phyloP scores from a whole-genome alignment of 2,113 vertebrate genomes.

The Caretta caretta region DNA sequence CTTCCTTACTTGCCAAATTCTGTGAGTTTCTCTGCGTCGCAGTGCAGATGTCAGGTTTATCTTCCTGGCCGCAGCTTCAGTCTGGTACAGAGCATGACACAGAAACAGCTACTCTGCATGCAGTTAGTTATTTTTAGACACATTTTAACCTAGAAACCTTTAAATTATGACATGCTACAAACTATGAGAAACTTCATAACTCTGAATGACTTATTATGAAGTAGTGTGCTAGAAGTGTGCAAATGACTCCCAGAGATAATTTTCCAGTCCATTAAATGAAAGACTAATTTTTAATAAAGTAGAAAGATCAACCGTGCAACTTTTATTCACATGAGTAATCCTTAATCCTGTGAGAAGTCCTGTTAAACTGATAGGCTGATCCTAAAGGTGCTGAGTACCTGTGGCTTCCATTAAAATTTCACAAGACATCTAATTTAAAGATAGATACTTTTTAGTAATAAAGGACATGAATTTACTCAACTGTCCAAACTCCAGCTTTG shows the following conservation, averaged over 20 bases:
- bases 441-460: neutral
- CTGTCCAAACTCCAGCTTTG: neutral
- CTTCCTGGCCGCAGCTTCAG: neutral
- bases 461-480: neutral
- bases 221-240: neutral
- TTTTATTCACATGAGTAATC: neutral
- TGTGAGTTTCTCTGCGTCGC: neutral
- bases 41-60: conserved; percentile 16
- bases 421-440: neutral
- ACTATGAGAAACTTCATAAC: neutral
- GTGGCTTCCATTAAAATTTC: conserved; percentile 1
- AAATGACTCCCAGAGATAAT: conserved; percentile 16
- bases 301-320: neutral
- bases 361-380: neutral
- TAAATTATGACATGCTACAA: neutral
- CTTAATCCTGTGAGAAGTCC: neutral
- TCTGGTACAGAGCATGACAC: neutral
- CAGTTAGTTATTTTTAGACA: conserved; percentile 7
- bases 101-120: neutral
- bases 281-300: neutral
- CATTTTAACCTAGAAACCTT: conserved; percentile 19
- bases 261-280: conserved; percentile 29
- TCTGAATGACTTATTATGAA: neutral
- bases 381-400: neutral
- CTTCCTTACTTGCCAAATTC: neutral